Evolutionary conservation across 2,797 vertebrate species (phyloP), one percentile per base, ranked within the genome.

Genomic region (Falco berigora): DNA sequence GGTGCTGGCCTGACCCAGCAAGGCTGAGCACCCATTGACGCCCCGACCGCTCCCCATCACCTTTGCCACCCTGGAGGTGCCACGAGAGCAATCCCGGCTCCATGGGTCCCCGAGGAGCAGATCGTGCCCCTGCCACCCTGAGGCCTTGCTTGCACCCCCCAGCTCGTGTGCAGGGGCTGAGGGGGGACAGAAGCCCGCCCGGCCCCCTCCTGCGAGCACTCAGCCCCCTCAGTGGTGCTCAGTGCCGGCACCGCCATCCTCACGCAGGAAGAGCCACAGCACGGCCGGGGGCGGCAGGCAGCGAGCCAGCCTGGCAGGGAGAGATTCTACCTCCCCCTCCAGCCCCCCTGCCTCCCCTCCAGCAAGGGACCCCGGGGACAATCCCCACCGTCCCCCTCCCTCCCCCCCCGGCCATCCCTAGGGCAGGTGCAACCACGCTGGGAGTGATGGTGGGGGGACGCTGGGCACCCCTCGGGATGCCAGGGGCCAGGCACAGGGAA

Each of bases 371-470:
- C 52, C 47, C 4, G 6, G 63, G 55, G 50, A 74, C 2, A 5
- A 25, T 52, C 49, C 68, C 47, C 52, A 62, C 32, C 4, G 5
- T 44, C 59, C 32, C 61, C 42, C 40, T 6, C 40, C 40, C 38
- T 11, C 38, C 38, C 38, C 38, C 38, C 38, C 38, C 38, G 10
- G 40, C 40, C 40, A 40, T 15, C 40, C 56, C 52, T 19, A 36
- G 52, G 61, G 67, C 83, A 83, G 75, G 55, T 72, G 83, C 47
- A 62, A 44, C 53, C 67, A 47, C 4, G 6, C 50, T 0, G 0
- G 27, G 27, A 55, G n/a, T 1, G 38, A 27, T 2, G 2, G 7
- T 19, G 8, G 25, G 24, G 10, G 10, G 8, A 11, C 3, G 3
- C 20, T 0, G 20, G 55, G 55, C 27, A 92, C 36, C 40, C 32